Evolutionary conservation across 2,888 invertebrate genomes (phyloP).

Genomic region (Drosophila meridionalis): DNA sequence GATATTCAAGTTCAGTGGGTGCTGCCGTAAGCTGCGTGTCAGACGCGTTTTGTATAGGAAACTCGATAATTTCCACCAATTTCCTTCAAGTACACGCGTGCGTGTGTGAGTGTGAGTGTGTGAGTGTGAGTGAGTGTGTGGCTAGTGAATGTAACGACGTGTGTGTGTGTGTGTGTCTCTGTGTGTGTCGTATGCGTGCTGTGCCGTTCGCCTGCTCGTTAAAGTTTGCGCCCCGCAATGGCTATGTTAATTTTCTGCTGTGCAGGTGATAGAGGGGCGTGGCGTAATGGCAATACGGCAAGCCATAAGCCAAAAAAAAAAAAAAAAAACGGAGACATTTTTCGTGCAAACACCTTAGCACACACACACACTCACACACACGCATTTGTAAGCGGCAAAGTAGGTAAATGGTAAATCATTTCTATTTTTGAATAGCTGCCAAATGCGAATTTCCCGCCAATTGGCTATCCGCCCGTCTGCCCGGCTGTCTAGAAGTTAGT

Average conservation of each 20-base stretch:
- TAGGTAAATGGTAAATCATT: slow-evolving; percentile 24
- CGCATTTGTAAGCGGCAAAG: background rate
- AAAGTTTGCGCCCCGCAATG: slow-evolving; percentile 60
- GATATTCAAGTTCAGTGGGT: slow-evolving; percentile 27
- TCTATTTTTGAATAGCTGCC: slow-evolving; percentile 38
- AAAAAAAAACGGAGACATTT: slow-evolving; percentile 33
- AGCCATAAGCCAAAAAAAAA: slow-evolving; percentile 36
- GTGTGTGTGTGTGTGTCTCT: slow-evolving; percentile 19
- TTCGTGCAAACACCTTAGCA: slow-evolving; percentile 15
- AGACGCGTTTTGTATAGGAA: slow-evolving; percentile 78
- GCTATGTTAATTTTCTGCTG: slow-evolving; percentile 66
- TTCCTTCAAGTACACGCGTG: slow-evolving; percentile 61
- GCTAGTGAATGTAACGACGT: slow-evolving; percentile 1
- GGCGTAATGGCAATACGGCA: slow-evolving; percentile 42
- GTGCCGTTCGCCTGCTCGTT: slow-evolving; percentile 55
- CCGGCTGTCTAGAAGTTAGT: no score
- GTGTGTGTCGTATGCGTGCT: slow-evolving; percentile 59
- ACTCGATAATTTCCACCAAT: slow-evolving; percentile 80
- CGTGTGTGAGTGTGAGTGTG: slow-evolving; percentile 15
- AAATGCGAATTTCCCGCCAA: slow-evolving; percentile 13
- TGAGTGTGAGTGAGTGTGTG: slow-evolving; percentile 15
- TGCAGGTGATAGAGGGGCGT: slow-evolving; percentile 63
- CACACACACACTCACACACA: background rate
- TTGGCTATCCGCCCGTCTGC: background rate
- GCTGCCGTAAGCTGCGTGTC: slow-evolving; percentile 60